Percentiles rank a stretch among this genome's conserved stretches.
Conservation (phyloP, 2,113 vertebrate species). For the Brachyhypopomus occidentalis region DNA sequence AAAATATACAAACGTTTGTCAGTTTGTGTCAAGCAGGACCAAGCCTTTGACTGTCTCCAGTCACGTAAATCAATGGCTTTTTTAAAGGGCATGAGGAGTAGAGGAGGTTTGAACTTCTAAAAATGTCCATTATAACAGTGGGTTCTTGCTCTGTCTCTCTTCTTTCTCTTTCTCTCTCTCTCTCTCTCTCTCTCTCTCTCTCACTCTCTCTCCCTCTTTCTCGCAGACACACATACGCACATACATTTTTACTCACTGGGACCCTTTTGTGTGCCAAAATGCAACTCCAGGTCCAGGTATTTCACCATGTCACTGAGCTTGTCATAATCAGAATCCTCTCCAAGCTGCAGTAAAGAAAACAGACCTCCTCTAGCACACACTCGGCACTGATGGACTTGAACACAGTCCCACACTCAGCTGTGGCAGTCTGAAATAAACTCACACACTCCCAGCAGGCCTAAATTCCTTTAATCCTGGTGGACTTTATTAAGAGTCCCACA, state of each 20-base stretch:
- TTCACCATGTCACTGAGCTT: slow-evolving; percentile 99
- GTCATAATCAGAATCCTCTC: slow-evolving; percentile 93
- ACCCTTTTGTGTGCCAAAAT: slow-evolving; percentile 94
- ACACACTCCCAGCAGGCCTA: not conserved
- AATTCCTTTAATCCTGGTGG: not conserved
- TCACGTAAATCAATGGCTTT: slow-evolving; percentile 35
- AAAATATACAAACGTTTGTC: slow-evolving; percentile 23
- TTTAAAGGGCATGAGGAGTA: not conserved
- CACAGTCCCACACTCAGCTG: not conserved
- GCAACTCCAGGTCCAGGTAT: slow-evolving; percentile 95
- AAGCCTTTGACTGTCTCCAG: slow-evolving; percentile 31
- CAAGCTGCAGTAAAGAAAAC: slow-evolving; percentile 73
- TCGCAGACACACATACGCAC: slow-evolving; percentile 7
- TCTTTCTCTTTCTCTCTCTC: not conserved
- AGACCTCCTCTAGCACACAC: slow-evolving; percentile 21
- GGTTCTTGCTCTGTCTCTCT: too few relatives aligned
- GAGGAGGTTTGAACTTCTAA: slow-evolving; percentile 5
- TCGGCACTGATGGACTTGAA: not conserved
- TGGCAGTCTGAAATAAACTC: not conserved
- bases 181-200: not conserved
- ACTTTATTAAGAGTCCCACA: slow-evolving; percentile 3
- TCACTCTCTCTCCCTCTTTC: not conserved
- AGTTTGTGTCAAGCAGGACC: slow-evolving; percentile 13
- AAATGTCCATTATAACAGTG: not conserved
- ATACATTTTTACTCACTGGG: slow-evolving; percentile 77